These are phyloP conservation scores for Falco rusticolus DNA, from an alignment of 2,797 vertebrate species.

Conservation along the genomic window DNA sequence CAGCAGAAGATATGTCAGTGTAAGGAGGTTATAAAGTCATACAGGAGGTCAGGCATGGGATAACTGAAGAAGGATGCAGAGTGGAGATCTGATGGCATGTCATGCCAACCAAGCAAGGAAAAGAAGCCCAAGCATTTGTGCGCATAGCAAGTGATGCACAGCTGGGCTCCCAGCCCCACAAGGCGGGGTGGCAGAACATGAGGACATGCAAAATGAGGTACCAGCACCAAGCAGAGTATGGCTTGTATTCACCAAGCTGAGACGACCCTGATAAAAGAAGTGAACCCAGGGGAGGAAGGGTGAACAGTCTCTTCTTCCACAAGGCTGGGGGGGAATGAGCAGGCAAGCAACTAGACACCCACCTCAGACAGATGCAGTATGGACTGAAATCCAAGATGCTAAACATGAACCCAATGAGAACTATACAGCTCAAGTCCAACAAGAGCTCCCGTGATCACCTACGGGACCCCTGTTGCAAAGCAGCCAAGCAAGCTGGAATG, in stretches of 20 bases:
- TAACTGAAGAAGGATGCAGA: background rate
- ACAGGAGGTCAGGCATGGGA: background rate
- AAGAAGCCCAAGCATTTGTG: background rate
- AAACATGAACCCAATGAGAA: rapidly evolving
- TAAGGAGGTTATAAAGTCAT: background rate
- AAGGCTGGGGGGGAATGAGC: background rate
- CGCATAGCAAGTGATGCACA: background rate
- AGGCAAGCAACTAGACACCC: background rate
- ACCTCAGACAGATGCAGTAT: background rate
- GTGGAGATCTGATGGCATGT: background rate
- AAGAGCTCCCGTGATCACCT: background rate
- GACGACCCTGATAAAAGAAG: background rate
- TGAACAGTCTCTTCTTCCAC: background rate
- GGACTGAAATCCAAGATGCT: background rate
- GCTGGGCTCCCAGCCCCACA: background rate
- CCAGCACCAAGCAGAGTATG: background rate
- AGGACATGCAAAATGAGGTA: background rate
- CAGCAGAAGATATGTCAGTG: rapidly evolving
- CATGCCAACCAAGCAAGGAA: background rate
- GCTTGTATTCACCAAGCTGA: background rate
- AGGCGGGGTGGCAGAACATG: background rate
- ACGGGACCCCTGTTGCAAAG: background rate
- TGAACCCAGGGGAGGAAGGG: background rate
- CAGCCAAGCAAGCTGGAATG: background rate
- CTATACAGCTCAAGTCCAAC: background rate